These are phyloP conservation scores for Brachyrhaphis roseni DNA, from an alignment of 2,797 vertebrate genomes.

Conservation along the genomic window DNA sequence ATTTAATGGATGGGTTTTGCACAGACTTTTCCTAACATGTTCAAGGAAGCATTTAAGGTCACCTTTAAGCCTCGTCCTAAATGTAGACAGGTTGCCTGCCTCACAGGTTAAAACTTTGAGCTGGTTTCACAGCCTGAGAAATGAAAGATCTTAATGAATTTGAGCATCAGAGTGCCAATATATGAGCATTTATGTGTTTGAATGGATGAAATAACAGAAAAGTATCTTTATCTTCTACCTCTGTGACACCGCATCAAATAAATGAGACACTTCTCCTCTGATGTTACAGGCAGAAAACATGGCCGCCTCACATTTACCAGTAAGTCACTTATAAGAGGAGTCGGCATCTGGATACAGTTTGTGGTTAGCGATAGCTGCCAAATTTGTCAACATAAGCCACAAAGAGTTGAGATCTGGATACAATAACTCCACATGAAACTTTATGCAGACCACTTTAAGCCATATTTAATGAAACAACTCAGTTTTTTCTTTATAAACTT, in stretches of 20 bases:
- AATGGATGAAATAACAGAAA: too few relatives aligned
- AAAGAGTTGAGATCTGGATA: neutral
- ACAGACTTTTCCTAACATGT: too few relatives aligned
- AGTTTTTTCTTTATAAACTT: neutral
- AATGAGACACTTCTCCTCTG: neutral
- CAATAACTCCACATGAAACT: neutral
- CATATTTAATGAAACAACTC: neutral
- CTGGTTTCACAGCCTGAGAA: neutral
- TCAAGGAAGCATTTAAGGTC: too few relatives aligned
- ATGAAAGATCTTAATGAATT: neutral
- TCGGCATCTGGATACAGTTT: conserved; percentile 2
- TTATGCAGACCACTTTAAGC: neutral
- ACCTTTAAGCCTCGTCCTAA: too few relatives aligned
- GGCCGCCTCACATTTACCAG: neutral
- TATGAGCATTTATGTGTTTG: neutral
- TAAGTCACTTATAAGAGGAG: neutral
- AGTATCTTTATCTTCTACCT: too few relatives aligned
- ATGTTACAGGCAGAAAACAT: neutral
- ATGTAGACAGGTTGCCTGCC: too few relatives aligned
- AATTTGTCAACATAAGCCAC: neutral
- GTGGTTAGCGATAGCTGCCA: neutral
- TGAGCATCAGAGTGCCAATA: neutral
- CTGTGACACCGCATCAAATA: neutral
- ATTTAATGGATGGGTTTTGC: too few relatives aligned
- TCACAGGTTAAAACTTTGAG: neutral